These are phyloP conservation scores for Lysandra bellargus DNA, from an alignment of 2,888 invertebrate species.

Conservation along the genomic window DNA sequence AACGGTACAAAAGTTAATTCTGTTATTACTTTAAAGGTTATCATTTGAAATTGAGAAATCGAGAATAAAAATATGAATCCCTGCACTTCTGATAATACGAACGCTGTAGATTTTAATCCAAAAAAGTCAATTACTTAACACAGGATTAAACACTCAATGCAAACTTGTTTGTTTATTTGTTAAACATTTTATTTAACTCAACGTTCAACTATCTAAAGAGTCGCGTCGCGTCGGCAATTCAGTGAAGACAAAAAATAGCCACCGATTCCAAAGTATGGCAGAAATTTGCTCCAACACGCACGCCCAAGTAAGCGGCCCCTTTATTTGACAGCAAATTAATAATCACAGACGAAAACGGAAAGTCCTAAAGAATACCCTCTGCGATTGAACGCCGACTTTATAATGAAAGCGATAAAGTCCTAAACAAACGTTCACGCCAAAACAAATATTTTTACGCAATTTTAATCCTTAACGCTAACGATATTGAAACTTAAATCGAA, in stretches of 20 bases:
- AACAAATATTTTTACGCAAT: constrained; percentile 65
- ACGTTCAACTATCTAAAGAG: constrained; percentile 53
- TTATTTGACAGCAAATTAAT: constrained; percentile 81
- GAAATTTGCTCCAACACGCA: constrained; percentile 80
- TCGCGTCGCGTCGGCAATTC: constrained; percentile 69
- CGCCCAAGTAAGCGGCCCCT: constrained; percentile 80
- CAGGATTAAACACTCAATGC: no score
- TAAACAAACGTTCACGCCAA: constrained; percentile 61
- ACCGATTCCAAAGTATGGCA: constrained; percentile 78
- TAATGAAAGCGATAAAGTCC: constrained; percentile 64
- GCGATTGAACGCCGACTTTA: constrained; percentile 69
- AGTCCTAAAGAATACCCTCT: constrained; percentile 60
- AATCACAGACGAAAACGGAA: constrained; percentile 66
- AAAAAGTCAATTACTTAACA: no score
- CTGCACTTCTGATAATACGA: neutral
- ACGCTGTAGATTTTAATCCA: neutral
- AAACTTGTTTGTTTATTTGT: neutral
- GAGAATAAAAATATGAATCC: neutral
- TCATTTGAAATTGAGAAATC: no score
- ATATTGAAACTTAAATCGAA: constrained; percentile 77
- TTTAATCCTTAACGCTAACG: constrained; percentile 72
- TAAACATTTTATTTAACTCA: constrained; percentile 14
- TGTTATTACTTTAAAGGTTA: no score
- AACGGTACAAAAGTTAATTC: no score
- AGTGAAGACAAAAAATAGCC: constrained; percentile 71